Base-by-base conservation (phyloP, 2,113 vertebrate genomes). In the Amazona vittata region DNA sequence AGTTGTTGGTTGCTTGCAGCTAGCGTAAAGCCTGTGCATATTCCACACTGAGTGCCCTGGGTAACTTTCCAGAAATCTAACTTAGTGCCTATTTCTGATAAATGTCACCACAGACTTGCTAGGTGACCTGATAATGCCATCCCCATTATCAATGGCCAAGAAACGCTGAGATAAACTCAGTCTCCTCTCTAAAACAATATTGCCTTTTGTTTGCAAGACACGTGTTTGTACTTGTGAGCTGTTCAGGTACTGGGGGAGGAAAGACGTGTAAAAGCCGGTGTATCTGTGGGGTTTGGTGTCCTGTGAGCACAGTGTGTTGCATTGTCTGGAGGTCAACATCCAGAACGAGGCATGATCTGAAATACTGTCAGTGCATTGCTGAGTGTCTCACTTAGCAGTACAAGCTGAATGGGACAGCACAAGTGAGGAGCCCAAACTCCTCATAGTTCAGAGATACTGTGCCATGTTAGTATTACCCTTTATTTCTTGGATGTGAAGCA, bases 101-200 rank as follows among this genome's bases (percentile, higher is more conserved):
- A 0, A 7, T 9, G 1, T 15, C 6, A 1, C 11, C 13, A 14
- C 11, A 6, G 13, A 0, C 16, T 21, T 78, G 5, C 39, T 65
- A 74, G 31, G 31, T 3, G 53, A 63, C 11, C 14, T 28, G 24
- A 6, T 29, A 60, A 41, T 62, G 50, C 19, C 53, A 26, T 37
- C 5, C 13, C 31, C 10, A 1, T 7, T 6, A 1, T 3, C 69
- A 8, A 1, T 0, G 16, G 53, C 53, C 79, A 41, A 44, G 49
- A 41, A 55, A 59, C 8, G 8, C 53, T 13, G 12, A 5, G 21
- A 8, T 10, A 15, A 77, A 10, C 59, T 52, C 12, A 1, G 5
- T 5, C 41, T 3, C 25, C 28, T 46, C 22, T 7, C 52, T 6
- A 21, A 13, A 47, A 37, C 0, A 1, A 4, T 4, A 0, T 26